Evolutionary conservation across 2,113 vertebrate genomes (phyloP).

Genomic region (Rhynchomys soricoides): DNA sequence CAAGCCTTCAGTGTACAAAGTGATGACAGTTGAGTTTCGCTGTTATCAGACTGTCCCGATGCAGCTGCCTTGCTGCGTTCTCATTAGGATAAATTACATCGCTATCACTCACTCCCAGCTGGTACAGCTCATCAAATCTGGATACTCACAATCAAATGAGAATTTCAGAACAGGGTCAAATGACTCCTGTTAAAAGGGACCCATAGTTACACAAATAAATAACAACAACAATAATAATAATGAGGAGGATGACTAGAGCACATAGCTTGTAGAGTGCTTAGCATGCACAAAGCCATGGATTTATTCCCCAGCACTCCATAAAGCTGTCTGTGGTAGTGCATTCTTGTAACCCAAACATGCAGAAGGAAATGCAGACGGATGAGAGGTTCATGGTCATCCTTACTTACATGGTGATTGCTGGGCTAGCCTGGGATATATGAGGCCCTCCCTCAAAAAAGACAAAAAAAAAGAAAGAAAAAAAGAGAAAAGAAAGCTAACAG

Average conservation of each 20-base stretch:
- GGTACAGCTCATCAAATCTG: neutral
- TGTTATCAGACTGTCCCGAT: neutral
- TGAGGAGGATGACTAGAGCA: neutral
- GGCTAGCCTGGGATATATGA: neutral
- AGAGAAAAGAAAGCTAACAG: neutral
- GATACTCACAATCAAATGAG: neutral
- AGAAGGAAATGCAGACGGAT: neutral
- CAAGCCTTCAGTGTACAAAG: neutral
- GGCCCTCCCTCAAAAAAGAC: neutral
- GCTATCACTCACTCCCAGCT: neutral
- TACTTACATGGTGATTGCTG: neutral
- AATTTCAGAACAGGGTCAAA: constrained; percentile 53
- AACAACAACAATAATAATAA: neutral
- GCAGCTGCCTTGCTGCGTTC: neutral
- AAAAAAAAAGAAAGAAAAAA: rapidly evolving
- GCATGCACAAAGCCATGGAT: neutral
- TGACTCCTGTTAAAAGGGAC: neutral
- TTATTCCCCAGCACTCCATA: neutral
- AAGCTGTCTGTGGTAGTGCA: neutral
- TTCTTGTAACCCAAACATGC: neutral
- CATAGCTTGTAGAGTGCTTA: neutral
- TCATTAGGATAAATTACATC: neutral
- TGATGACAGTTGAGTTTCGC: neutral
- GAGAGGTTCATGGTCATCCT: neutral
- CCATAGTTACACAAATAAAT: constrained; percentile 40